These are phyloP conservation scores for Acromyrmex heyeri DNA, from an alignment of 1,140 invertebrate genomes.

Conservation along the genomic window DNA sequence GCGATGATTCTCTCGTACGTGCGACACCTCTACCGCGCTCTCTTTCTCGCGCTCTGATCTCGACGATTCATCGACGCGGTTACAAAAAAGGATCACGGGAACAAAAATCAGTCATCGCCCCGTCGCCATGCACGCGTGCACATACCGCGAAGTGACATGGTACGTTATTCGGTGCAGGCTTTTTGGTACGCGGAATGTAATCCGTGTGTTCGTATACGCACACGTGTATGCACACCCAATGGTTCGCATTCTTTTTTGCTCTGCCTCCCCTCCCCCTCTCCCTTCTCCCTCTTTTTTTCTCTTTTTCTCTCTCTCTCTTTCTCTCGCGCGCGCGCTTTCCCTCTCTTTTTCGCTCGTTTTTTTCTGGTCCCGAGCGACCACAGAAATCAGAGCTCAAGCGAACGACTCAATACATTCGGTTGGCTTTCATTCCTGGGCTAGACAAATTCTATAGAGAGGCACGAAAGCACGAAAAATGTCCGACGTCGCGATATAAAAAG, in stretches of 20 bases:
- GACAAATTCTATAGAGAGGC: constrained; percentile 60
- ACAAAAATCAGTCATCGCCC: constrained; percentile 52
- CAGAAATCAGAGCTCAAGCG: constrained; percentile 58
- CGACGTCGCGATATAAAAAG: constrained; percentile 46
- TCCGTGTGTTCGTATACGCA: not conserved
- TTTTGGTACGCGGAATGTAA: constrained; percentile 12
- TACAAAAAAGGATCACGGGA: constrained; percentile 46
- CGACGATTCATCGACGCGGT: constrained; percentile 35
- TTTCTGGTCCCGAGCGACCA: constrained; percentile 38
- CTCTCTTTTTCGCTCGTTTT: not conserved
- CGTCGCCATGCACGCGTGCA: constrained; percentile 16
- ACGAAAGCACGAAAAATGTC: constrained; percentile 64
- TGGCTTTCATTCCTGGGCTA: constrained; percentile 44
- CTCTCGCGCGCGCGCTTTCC: not conserved
- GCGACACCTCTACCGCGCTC: constrained; percentile 31
- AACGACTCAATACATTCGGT: constrained; percentile 46
- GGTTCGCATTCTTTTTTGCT: not conserved
- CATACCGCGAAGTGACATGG: constrained; percentile 16
- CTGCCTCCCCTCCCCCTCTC: too few species aligned
- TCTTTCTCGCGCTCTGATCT: constrained; percentile 23
- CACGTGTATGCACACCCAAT: not conserved
- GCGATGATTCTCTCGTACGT: constrained; percentile 55
- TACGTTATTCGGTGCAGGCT: constrained; percentile 19
- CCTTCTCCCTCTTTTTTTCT: not conserved
- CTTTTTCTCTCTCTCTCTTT: not conserved